Conservation (phyloP, 30 jellyfish, hydroid and myxozoan genomes). For the Catostylus mosaicus region DNA sequence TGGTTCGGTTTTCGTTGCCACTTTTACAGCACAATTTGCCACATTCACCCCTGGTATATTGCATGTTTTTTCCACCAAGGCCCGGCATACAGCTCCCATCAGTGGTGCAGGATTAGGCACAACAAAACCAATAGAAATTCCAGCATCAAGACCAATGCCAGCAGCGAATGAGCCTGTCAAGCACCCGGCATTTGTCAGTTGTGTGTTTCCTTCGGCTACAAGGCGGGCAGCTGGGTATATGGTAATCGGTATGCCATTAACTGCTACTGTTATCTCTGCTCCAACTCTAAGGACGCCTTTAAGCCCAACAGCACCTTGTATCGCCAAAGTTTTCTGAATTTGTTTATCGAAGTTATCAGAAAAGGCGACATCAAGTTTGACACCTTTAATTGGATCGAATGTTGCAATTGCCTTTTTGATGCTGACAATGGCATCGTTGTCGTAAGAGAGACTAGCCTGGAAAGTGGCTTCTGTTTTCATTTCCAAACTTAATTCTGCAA, state of each 20-base stretch:
- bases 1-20: conserved; percentile 8
- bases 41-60: neutral
- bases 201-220: conserved; percentile 18
- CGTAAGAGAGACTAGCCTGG: conserved; percentile 11
- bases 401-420: too few relatives aligned
- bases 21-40: neutral
- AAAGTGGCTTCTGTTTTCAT: conserved; percentile 4
- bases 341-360: conserved; percentile 8
- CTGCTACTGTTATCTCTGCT: conserved; percentile 13
- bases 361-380: conserved; percentile 18
- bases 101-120: conserved; percentile 17
- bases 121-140: conserved; percentile 3
- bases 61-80: too few relatives aligned
- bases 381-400: conserved; percentile 27
- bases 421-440: conserved; percentile 15
- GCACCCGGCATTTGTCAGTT: neutral
- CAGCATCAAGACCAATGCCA: conserved; percentile 50
- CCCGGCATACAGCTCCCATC: too few relatives aligned
- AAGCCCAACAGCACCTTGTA: conserved; percentile 8
- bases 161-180: conserved; percentile 16
- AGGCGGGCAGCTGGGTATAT: conserved; percentile 11
- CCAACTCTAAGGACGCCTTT: conserved; percentile 33
- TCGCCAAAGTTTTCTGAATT: neutral
- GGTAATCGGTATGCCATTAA: conserved; percentile 25
- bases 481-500: neutral